Conservation (phyloP, 2,888 invertebrate genomes). For the Macrosoma leucophasiata region DNA sequence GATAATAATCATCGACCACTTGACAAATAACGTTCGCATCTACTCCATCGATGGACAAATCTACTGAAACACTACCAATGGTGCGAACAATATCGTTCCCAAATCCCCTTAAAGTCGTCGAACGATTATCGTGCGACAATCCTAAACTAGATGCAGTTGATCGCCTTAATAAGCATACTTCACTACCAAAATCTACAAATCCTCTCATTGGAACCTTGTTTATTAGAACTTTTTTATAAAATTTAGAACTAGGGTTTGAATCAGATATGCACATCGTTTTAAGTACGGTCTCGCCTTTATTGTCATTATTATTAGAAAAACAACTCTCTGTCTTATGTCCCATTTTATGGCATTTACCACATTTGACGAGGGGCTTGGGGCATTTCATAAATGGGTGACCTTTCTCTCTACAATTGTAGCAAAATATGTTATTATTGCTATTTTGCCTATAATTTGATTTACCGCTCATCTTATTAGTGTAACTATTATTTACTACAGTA, state of each 20-base stretch:
- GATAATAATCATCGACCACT: no score
- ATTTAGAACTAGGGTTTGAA: slow-evolving; percentile 12
- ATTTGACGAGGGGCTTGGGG: slow-evolving; percentile 18
- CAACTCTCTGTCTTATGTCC: slow-evolving; percentile 5
- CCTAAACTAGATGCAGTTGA: no score
- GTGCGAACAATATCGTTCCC: no score
- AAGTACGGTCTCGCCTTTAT: background rate
- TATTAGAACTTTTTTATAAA: slow-evolving; percentile 12
- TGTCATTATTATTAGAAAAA: background rate
- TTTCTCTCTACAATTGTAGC: slow-evolving; percentile 19
- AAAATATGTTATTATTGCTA: slow-evolving; percentile 2
- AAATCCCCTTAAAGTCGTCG: no score
- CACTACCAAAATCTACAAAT: slow-evolving; percentile 10
- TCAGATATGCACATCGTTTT: background rate
- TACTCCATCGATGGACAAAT: no score
- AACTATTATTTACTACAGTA: no score
- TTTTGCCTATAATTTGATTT: no score
- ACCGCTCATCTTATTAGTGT: no score
- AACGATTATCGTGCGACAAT: no score
- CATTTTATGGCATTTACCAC: slow-evolving; percentile 7
- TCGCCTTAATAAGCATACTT: slow-evolving; percentile 11
- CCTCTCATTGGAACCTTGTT: slow-evolving; percentile 5
- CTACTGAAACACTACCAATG: no score
- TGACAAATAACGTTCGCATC: no score
- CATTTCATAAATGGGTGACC: slow-evolving; percentile 17